Evolutionary conservation across 1,140 invertebrate genomes (phyloP), one percentile per base, ranked within the genome.

Genomic region (Drosophila repletoides): DNA sequence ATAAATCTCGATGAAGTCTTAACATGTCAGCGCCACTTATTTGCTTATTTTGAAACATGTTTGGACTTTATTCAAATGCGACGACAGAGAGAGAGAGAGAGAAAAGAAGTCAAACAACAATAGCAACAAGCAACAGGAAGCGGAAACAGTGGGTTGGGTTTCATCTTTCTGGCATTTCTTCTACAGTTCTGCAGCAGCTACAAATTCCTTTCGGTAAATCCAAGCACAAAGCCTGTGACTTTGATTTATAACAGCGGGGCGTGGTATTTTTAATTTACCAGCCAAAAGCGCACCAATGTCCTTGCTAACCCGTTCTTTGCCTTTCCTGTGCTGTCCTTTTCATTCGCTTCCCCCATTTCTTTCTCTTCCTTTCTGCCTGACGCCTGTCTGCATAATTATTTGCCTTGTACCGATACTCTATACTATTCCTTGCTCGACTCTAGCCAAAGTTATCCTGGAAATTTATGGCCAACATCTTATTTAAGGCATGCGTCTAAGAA

Each of bases 231-330:
- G 80, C 74, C 74, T 31, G 61, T 51, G 75, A 86, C 80, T 84
- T 86, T 84, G 80, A 84, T 84, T 84, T 84, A 84, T 86, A 74
- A 79, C 79, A 65, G 46, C 75, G 71, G 80, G 74, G 74, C 56
- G 70, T 84, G 65, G 65, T 64, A 83, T 84, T 84, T 84, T 83
- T 84, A 83, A 86, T 83, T 84, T 86, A 76, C 52, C 26, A 59
- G 21, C 36, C 33, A 24, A 67, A 72, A 55, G 28, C 49, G 40
- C 49, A 40, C 48, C 22, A 65, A 60, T 40, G 43, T 34, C 40
- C 31, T 48, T 34, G 10, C 21, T 49, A 52, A 69, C 51, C 66
- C n/a, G n/a, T n/a, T n/a, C n/a, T n/a, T n/a, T n/a, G n/a, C n/a
- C n/a, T n/a, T n/a, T n/a, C n/a, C n/a, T n/a, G n/a, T n/a, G n/a